Evolutionary conservation across 37 sponge, comb jelly and placozoan species (phyloP), one percentile per base, ranked within the genome.

Genomic region (Spongia lamella): DNA sequence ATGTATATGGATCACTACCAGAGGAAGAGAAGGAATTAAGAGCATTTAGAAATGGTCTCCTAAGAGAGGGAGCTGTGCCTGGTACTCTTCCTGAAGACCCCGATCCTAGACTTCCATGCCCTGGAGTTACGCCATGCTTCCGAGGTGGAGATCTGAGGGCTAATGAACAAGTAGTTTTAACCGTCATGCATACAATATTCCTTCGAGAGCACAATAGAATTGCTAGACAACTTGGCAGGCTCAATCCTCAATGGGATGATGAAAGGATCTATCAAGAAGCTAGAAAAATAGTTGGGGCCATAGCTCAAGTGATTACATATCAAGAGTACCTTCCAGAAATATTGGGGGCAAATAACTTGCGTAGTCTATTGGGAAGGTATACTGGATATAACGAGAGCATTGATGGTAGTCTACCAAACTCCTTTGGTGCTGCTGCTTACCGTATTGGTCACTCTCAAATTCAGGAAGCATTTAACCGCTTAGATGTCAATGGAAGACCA

Each of bases 371-470:
- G 24, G 81, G 82, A 29, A 34, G 39, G 16, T 91, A 91, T 54
- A 13, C 40, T 9, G 88, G 88, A 2, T 91, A 91, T 53, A 40
- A 91, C 16, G 7, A 61, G 33, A 51, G n/a, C 24, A 31, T 83
- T 20, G 56, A 87, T 65, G 59, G 84, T 57, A 52, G 47, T 49
- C 34, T 86, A 0, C 53, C 84, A 11, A 83, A 71, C 36, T 58
- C 51, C 5, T 91, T 91, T 79, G 72, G 79, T 21, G 47, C 84
- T 21, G 92, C 92, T 31, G 88, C 84, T 5, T 91, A 59, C 65
- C 53, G 92, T 38, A 87, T 73, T 75, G 94, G 94, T 20, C 94
- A 93, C 55, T 84, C 83, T 66, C 74, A 84, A 11, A 81, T 95
- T 38, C 61, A 86, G 22, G 84, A 80, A 1, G 52, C 50, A 0